Evolutionary conservation across 1,140 invertebrate genomes (phyloP), one percentile per base, ranked within the genome.

Genomic region (Helicoverpa armigera): DNA sequence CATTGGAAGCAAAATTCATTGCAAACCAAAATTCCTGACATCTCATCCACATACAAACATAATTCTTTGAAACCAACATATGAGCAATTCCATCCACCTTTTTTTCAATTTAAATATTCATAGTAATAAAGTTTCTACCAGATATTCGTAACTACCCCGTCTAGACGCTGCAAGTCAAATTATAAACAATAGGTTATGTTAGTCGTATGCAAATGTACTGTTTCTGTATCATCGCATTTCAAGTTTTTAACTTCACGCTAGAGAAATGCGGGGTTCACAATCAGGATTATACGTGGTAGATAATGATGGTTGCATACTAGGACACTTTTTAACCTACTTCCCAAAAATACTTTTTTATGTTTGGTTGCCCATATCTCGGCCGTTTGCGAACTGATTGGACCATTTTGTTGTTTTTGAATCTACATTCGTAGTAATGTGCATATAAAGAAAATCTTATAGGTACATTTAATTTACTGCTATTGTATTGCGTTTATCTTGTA

Each of bases 161-260:
- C 63, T 65, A 65, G 63, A 65, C 63, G 31, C 2, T 43, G 35
- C 43, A 65, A 35, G 35, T 65, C 16, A 65, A 48, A 48, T 65
- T 65, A 65, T 35, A 65, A 65, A 65, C n/a, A 65, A 43, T n/a
- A 65, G 2, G n/a, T 31, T 43, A 31, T 65, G 63, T 16, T n/a
- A 48, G n/a, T 65, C 29, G 35, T 43, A 65, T 65, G 63, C 63
- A 54, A 72, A 72, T 61, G 11, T 63, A 29, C 60, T 48, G n/a
- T 3, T 63, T 31, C 60, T 48, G n/a, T 53, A 54, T 53, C 35
- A 43, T 35, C 50, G 31, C 69, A 54, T 72, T 51, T 72, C 11
- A 16, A 65, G 63, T 65, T 65, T 23, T 35, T 65, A 65, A 65
- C 63, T 65, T 65, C 16, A 65, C 58, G 5, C 63, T 31, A 11